Percentiles rank a stretch among this genome's conserved stretches.
These are phyloP conservation scores for Episyrphus balteatus DNA, from an alignment of 1,140 invertebrate genomes.

Conservation along the genomic window DNA sequence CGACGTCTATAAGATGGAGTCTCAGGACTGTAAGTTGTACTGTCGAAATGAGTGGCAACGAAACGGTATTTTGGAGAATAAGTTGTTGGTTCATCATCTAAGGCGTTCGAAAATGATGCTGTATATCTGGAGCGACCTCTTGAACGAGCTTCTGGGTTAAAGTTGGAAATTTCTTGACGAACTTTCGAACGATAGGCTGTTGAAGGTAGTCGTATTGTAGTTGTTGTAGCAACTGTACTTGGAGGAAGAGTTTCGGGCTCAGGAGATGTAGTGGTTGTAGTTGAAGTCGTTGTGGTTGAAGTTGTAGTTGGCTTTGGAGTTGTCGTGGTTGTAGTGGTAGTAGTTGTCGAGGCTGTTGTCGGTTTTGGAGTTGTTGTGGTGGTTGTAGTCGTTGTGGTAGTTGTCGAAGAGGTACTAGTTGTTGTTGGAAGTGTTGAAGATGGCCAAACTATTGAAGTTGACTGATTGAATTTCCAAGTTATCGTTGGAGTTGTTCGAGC, in stretches of 20 bases:
- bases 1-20: conserved; percentile 7
- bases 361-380: conserved; percentile 5
- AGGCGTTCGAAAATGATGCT: conserved; percentile 11
- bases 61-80: conserved; percentile 24
- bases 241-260: background rate
- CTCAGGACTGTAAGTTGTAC: background rate
- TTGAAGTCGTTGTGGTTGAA: conserved; percentile 1
- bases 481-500: conserved; percentile 6
- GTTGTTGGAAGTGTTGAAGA: conserved; percentile 2
- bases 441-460: background rate
- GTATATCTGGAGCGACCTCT: conserved; percentile 30
- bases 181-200: background rate
- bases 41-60: background rate
- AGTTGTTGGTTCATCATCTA: conserved; percentile 29
- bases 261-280: background rate
- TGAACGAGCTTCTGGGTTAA: conserved; percentile 5
- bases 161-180: background rate
- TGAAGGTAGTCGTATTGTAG: background rate
- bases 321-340: background rate
- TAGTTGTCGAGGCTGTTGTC: conserved; percentile 10
- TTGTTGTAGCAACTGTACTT: background rate
- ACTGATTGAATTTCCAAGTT: background rate
- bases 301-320: conserved; percentile 1
- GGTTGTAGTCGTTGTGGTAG: conserved; percentile 1
- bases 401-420: conserved; percentile 6